Evolutionary conservation across 1,140 invertebrate species (phyloP).

Genomic region (Atta texana): DNA sequence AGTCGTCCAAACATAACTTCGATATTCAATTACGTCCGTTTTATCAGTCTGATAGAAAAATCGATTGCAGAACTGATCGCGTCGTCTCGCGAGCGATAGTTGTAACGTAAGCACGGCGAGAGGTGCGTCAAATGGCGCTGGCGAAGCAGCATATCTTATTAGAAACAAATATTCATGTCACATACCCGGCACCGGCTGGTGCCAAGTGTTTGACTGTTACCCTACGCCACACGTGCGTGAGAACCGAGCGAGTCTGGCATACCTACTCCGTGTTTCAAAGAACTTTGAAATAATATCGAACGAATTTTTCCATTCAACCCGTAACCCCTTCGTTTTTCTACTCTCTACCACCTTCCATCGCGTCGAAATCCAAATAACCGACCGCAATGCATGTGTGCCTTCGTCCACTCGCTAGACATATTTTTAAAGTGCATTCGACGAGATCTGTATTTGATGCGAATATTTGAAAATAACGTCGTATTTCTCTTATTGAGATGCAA

Average conservation of each 20-base stretch:
- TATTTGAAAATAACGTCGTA: slow-evolving; percentile 8
- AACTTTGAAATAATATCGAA: slow-evolving; percentile 81
- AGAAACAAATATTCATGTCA: slow-evolving; percentile 87
- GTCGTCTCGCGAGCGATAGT: slow-evolving; percentile 40
- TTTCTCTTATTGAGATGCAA: neutral
- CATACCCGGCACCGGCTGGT: slow-evolving; percentile 85
- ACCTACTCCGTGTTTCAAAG: slow-evolving; percentile 72
- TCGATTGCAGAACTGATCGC: slow-evolving; percentile 9
- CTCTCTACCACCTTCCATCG: neutral
- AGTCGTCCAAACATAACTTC: slow-evolving; percentile 12
- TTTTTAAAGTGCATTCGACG: slow-evolving; percentile 47
- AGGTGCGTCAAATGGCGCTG: slow-evolving; percentile 81
- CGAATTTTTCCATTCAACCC: slow-evolving; percentile 74
- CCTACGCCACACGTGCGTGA: slow-evolving; percentile 79
- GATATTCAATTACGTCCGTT: slow-evolving; percentile 15
- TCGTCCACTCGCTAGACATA: slow-evolving; percentile 41
- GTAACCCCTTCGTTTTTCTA: neutral
- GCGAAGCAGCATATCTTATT: slow-evolving; percentile 85
- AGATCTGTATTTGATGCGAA: slow-evolving; percentile 40
- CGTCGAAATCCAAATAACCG: slow-evolving; percentile 56
- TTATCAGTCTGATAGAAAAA: slow-evolving; percentile 24
- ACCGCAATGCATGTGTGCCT: slow-evolving; percentile 31
- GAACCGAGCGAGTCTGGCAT: slow-evolving; percentile 69
- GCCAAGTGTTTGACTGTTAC: slow-evolving; percentile 86
- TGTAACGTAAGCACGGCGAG: slow-evolving; percentile 58